Conservation (phyloP, 2,888 invertebrate genomes). For the Tenthredo livida region DNA sequence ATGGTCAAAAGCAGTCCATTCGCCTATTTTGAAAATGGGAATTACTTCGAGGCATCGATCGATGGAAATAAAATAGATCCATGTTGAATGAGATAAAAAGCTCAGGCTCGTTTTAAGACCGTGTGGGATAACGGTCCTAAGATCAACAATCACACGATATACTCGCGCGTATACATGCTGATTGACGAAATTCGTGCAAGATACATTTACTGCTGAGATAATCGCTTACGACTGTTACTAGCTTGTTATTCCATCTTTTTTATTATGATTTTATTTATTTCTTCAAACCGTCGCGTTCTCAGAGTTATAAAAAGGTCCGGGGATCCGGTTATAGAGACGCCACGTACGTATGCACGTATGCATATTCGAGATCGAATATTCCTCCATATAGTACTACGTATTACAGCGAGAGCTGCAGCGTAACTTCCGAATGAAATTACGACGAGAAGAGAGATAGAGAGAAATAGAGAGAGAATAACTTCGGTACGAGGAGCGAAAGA, state of each 20-base stretch:
- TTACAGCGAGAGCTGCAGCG: neutral
- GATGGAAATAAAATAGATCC: neutral
- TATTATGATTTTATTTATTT: slow-evolving; percentile 32
- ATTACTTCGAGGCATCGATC: no score
- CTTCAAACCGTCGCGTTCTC: slow-evolving; percentile 5
- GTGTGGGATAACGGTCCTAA: slow-evolving; percentile 5
- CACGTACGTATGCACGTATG: neutral
- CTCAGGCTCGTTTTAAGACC: neutral
- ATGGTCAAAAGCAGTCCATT: neutral
- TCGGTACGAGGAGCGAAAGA: neutral
- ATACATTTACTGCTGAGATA: neutral
- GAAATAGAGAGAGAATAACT: neutral
- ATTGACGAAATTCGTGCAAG: slow-evolving; percentile 24
- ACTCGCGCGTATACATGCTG: slow-evolving; percentile 4
- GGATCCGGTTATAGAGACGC: no score
- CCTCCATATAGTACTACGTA: no score
- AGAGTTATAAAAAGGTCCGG: neutral
- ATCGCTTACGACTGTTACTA: slow-evolving; percentile 23
- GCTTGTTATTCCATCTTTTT: slow-evolving; percentile 39
- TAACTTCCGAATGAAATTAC: slow-evolving; percentile 33
- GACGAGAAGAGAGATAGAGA: neutral
- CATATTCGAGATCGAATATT: neutral
- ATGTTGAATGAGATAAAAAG: neutral
- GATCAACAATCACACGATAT: slow-evolving; percentile 36
- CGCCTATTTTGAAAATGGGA: no score